Conservation (phyloP, 2,113 vertebrate genomes). For the Castor canadensis region DNA sequence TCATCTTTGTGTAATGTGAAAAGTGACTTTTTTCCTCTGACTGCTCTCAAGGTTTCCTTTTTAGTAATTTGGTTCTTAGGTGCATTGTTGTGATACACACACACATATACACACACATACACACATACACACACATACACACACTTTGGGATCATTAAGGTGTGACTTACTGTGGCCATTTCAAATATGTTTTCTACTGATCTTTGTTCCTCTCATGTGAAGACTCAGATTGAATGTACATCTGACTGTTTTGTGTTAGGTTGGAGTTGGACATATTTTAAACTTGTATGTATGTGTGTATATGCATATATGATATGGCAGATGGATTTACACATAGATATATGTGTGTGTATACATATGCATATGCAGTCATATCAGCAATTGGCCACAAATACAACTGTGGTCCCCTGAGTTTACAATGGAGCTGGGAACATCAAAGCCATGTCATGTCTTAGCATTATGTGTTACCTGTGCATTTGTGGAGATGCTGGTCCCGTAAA, state of each 20-base stretch:
- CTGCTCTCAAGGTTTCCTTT: not conserved
- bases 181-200: not conserved
- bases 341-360: not conserved
- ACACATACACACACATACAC: no score
- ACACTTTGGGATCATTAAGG: no score
- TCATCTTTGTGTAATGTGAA: not conserved
- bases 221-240: not conserved
- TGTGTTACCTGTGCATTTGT: not conserved
- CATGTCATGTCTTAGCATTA: no score
- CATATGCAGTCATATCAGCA: no score
- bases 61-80: not conserved
- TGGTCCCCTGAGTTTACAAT: not conserved
- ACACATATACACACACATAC: no score
- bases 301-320: not conserved
- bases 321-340: not conserved
- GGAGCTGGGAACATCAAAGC: not conserved
- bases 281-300: no score
- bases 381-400: not conserved
- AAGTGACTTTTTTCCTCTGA: not conserved
- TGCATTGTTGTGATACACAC: not conserved
- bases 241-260: not conserved
- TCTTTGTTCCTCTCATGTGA: not conserved
- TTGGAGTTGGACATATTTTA: not conserved
- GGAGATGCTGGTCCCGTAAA: not conserved
- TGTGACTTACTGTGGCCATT: no score